Percentiles rank a stretch among this genome's conserved stretches.
These are phyloP conservation scores for Drosophila pruinosa DNA, from an alignment of 1,140 invertebrate genomes.

Conservation along the genomic window DNA sequence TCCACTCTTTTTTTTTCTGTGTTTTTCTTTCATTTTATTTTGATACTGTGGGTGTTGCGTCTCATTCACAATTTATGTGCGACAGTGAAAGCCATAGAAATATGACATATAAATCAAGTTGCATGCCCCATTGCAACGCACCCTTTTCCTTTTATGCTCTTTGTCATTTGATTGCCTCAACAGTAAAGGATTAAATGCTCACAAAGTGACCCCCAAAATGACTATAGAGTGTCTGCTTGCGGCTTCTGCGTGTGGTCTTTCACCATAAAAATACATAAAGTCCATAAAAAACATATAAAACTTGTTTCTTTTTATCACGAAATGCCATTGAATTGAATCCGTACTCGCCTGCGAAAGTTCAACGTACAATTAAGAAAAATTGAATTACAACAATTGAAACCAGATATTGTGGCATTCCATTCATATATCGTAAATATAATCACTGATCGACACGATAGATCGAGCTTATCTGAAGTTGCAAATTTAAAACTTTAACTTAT, in stretches of 20 bases:
- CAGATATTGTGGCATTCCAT: neutral
- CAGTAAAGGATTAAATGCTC: slow-evolving; percentile 68
- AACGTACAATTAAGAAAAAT: slow-evolving; percentile 20
- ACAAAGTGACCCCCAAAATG: slow-evolving; percentile 46
- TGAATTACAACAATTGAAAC: neutral
- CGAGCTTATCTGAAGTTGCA: neutral
- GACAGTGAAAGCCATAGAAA: slow-evolving; percentile 76
- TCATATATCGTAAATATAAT: neutral
- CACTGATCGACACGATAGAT: neutral
- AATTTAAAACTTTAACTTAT: neutral
- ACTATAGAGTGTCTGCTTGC: slow-evolving; percentile 27
- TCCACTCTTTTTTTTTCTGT: slow-evolving; percentile 18
- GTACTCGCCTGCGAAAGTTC: slow-evolving; percentile 26
- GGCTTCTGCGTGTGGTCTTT: slow-evolving; percentile 21
- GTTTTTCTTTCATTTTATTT: neutral
- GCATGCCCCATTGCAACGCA: slow-evolving; percentile 51
- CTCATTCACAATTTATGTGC: slow-evolving; percentile 49
- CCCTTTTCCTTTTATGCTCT: slow-evolving; percentile 51
- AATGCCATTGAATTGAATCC: slow-evolving; percentile 33
- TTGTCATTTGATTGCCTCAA: slow-evolving; percentile 30
- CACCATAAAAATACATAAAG: slow-evolving; percentile 13
- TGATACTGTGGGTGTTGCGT: slow-evolving; percentile 48
- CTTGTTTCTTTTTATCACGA: slow-evolving; percentile 31
- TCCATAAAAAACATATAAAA: slow-evolving; percentile 37
- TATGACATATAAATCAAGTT: slow-evolving; percentile 66